These are phyloP conservation scores for Thalassoma bifasciatum DNA, from an alignment of 2,113 vertebrate species.

Conservation along the genomic window DNA sequence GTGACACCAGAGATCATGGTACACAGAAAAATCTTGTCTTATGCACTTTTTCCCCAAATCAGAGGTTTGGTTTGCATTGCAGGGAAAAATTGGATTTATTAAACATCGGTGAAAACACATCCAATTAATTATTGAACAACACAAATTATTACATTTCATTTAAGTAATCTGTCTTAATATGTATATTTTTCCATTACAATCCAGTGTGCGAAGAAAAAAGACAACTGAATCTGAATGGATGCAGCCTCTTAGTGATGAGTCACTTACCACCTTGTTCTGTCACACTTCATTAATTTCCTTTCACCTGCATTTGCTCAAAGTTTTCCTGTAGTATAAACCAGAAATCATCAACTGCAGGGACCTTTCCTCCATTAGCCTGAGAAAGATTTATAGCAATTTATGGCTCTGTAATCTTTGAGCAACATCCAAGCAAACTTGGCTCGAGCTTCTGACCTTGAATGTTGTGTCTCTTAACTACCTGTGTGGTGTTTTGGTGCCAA, in stretches of 20 bases:
- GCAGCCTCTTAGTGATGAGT: not conserved
- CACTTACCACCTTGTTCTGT: not conserved
- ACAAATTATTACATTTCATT: not conserved
- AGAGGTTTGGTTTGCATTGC: no score
- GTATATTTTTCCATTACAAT: not conserved
- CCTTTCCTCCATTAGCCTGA: not conserved
- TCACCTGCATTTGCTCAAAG: not conserved
- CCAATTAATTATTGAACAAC: not conserved
- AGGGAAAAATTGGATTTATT: no score
- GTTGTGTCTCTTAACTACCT: not conserved
- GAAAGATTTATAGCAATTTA: not conserved
- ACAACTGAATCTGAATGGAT: not conserved
- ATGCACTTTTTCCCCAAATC: no score
- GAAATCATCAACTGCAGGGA: not conserved
- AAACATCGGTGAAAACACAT: no score
- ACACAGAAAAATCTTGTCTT: not conserved
- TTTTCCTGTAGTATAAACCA: not conserved
- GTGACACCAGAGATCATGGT: not conserved
- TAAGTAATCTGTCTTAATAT: not conserved
- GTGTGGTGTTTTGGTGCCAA: not conserved
- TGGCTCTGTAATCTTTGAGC: not conserved
- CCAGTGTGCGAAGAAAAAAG: not conserved
- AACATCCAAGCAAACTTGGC: not conserved
- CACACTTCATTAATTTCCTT: not conserved
- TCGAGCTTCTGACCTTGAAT: constrained; percentile 2